Percentiles rank a stretch among this genome's conserved stretches.
These are phyloP conservation scores for Epicauta chinensis DNA, from an alignment of 1,140 invertebrate species.

Conservation along the genomic window DNA sequence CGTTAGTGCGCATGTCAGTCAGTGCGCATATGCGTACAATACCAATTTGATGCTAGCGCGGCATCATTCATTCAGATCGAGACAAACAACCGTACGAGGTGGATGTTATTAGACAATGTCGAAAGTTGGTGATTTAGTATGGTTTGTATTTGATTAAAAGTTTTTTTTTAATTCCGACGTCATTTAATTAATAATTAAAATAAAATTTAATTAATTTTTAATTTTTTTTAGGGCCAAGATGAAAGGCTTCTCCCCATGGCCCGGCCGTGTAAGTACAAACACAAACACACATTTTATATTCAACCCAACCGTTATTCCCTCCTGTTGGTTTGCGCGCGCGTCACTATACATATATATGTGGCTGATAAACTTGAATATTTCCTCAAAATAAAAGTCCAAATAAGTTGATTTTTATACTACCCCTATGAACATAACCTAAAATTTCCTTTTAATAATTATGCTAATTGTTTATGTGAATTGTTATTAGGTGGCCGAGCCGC, in stretches of 20 bases:
- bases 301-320: constrained; percentile 36
- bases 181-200: not conserved
- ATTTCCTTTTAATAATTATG: constrained; percentile 4
- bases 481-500: constrained; percentile 65
- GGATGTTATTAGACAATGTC: constrained; percentile 11
- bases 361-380: no score
- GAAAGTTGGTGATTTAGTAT: constrained; percentile 68
- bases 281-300: constrained; percentile 24
- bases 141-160: constrained; percentile 50
- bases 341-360: constrained; percentile 5
- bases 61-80: constrained; percentile 11
- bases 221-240: constrained; percentile 87
- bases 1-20: no score
- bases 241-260: constrained; percentile 92
- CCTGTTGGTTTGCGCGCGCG: constrained; percentile 23
- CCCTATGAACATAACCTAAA: no score
- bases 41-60: constrained; percentile 14
- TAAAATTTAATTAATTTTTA: constrained; percentile 28
- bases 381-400: no score
- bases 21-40: not conserved
- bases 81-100: constrained; percentile 1
- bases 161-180: constrained; percentile 11
- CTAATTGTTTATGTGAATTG: not conserved
- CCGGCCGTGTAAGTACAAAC: constrained; percentile 73
- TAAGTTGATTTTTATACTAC: no score